Base-by-base conservation (phyloP, 2,888 invertebrate genomes). In the Lasioglossum pauxillum region DNA sequence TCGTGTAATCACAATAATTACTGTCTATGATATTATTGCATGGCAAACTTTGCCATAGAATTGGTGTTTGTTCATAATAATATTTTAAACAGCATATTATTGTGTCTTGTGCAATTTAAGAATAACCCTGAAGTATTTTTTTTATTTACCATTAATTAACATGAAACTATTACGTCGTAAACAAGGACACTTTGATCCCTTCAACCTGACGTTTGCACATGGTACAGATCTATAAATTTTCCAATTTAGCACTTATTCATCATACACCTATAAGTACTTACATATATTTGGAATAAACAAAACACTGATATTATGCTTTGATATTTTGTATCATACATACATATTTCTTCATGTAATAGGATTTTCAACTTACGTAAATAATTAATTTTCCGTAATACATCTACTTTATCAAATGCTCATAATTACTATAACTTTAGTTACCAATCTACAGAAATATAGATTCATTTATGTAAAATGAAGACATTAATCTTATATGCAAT, bases 121-220 rank as follows among this genome's bases (percentile, higher is more conserved):
- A 71, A 38, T 53, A 27, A 41, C 49, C 69, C 38, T 67, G 84
- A 76, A 79, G 64, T 84, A 84, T 46, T 76, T 64, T 64, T 73
- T 85, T 85, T 85, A 75, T 84, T 85, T 46, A 79, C 19, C 49
- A 60, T 73, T 60, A 19, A 16, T 27, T 46, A 75, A 83, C 31
- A 27, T 41, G 23, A 78, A 64, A 84, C 16, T 19, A 31, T 31
- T 44, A 64, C 4, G 4, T 53, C 5, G 67, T 74, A 64, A 12
- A 35, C 16, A 57, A 67, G 75, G 1, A 75, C 72, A 75, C 75
- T 71, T 46, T 49, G n/a, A 71, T 38, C 71, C 41, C 71, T 71
- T 41, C 71, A 41, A 71, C 71, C 71, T 41, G 38, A 67, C 19
- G 38, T 38, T 35, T 19, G 23, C 35, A 67, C 19, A 8, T 8